Percentiles rank a stretch among this genome's conserved stretches.
phyloP scores from a whole-genome alignment of 1,140 invertebrate species.

The Camponotus pennsylvanicus region DNA sequence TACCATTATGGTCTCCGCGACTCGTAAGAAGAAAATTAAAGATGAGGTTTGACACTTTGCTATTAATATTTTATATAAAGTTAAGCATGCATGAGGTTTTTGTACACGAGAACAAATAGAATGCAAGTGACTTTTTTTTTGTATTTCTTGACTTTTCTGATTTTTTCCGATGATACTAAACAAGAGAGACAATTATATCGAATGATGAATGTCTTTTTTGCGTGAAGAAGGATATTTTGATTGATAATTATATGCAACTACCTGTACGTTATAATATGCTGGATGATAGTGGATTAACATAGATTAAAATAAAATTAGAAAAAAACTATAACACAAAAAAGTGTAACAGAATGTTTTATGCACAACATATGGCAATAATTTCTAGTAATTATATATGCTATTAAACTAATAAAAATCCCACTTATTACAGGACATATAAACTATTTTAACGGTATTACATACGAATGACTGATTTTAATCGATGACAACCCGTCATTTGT shows the following conservation, averaged over 20 bases:
- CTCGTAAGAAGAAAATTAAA: conserved; percentile 17
- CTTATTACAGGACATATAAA: conserved; percentile 18
- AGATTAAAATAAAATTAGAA: neutral
- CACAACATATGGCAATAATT: neutral
- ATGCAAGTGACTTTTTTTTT: neutral
- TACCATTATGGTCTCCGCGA: conserved; percentile 16
- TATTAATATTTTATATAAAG: conserved; percentile 30
- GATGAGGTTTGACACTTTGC: conserved; percentile 1
- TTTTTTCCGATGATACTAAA: conserved; percentile 9
- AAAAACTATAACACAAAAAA: neutral
- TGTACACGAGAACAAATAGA: conserved; percentile 13
- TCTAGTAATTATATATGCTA: neutral
- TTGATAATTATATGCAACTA: neutral
- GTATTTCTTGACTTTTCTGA: neutral
- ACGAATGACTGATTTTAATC: conserved; percentile 44
- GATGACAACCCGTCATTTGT: neutral
- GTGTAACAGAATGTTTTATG: neutral
- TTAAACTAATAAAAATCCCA: conserved; percentile 3
- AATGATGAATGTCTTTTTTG: conserved; percentile 16
- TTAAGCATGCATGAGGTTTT: neutral
- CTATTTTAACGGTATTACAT: conserved; percentile 47
- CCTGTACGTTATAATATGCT: neutral
- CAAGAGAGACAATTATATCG: neutral
- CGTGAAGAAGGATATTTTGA: neutral
- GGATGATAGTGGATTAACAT: neutral